phyloP scores from a whole-genome alignment of 2,113 vertebrate species.

The Halichoerus grypus region DNA sequence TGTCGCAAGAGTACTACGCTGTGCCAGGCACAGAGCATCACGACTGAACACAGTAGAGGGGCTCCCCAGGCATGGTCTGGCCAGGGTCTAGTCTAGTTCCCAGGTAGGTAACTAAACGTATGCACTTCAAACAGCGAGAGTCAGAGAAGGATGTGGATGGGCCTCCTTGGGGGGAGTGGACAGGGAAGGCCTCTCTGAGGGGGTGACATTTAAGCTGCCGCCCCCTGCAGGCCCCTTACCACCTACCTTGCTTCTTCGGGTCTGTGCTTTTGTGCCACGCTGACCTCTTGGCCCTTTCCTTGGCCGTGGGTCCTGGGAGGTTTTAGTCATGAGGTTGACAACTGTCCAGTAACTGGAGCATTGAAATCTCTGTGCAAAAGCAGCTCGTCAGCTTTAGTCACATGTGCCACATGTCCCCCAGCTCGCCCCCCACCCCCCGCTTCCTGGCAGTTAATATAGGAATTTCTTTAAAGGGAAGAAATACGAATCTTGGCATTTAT shows the following conservation, averaged over 20 bases:
- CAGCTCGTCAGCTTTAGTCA: slow-evolving; percentile 39
- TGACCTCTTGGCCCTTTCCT: slow-evolving; percentile 77
- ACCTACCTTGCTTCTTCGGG: slow-evolving; percentile 38
- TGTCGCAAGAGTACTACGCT: fast-evolving
- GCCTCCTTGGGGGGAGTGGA: fast-evolving
- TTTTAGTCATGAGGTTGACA: slow-evolving; percentile 61
- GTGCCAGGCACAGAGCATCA: not conserved
- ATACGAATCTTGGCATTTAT: not conserved
- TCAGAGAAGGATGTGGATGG: not conserved
- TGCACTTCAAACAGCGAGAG: fast-evolving
- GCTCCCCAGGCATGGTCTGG: fast-evolving
- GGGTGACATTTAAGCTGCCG: not conserved
- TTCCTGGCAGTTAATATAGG: not conserved
- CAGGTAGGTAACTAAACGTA: not conserved
- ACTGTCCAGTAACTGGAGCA: not conserved
- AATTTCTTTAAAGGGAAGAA: not conserved
- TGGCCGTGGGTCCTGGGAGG: slow-evolving; percentile 71
- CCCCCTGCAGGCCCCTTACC: not conserved
- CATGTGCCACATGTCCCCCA: fast-evolving
- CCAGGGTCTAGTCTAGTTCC: not conserved
- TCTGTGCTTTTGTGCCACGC: slow-evolving; percentile 68
- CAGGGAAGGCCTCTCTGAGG: not conserved
- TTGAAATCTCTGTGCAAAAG: slow-evolving; percentile 70
- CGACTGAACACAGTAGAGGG: fast-evolving
- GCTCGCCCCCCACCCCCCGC: fast-evolving